Evolutionary conservation across 2,113 vertebrate genomes (phyloP).

Genomic region (Baryphthengus martii): DNA sequence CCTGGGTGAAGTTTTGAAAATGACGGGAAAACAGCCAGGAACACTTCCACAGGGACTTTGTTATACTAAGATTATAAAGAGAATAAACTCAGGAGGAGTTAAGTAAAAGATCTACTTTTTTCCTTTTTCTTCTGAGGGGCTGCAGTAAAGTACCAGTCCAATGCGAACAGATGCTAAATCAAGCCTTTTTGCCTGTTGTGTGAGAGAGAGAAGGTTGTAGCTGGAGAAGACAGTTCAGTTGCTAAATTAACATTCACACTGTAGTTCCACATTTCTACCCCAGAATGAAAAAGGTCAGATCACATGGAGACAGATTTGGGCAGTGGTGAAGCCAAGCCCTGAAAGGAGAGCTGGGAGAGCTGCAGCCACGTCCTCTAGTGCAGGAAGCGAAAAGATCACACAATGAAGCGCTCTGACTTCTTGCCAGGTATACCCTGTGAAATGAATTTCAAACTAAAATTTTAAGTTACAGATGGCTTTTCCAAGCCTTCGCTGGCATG

Average conservation of each 20-base stretch:
- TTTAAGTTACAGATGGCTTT: slow-evolving; percentile 20
- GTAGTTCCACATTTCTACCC: background rate
- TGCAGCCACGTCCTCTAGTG: background rate
- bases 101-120: background rate
- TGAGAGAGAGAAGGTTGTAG: background rate
- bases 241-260: slow-evolving; percentile 40
- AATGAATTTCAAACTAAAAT: slow-evolving; percentile 45
- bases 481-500: slow-evolving; percentile 8
- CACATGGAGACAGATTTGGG: background rate
- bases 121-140: background rate
- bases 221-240: background rate
- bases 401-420: slow-evolving; percentile 46
- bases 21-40: background rate
- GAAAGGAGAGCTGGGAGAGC: background rate
- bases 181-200: background rate
- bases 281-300: background rate
- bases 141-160: background rate
- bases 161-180: background rate
- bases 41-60: background rate
- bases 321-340: background rate
- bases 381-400: slow-evolving; percentile 14
- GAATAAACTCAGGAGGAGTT: background rate
- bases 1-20: background rate
- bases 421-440: slow-evolving; percentile 43
- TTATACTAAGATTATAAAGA: background rate